Base-by-base conservation (phyloP, 2,113 vertebrate species). In the Gymnobelideus leadbeateri region DNA sequence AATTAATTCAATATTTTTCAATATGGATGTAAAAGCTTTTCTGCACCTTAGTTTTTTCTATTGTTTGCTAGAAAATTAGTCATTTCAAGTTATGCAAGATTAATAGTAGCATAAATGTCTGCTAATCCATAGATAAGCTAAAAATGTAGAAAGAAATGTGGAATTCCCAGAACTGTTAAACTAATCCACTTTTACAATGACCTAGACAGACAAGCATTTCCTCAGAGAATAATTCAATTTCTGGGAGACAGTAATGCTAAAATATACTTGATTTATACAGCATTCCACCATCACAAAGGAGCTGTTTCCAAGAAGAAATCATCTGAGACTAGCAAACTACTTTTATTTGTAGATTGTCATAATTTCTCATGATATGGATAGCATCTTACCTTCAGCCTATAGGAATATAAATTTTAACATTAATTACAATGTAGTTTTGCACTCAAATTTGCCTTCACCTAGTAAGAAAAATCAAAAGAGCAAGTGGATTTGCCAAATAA, bases 251-350 rank as follows among this genome's bases (percentile, higher is more conserved):
- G 43, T 95, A 97, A 90, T 96, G n/a, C 8, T 98, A 96, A 97
- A 97, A 94, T 93, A 94, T 19, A 0, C 37, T 91, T 94, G 95
- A 98, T 97, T 97, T 97, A 97, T 97, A 61, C 23, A 89, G 46
- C 90, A 12, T 61, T 91, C 19, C 37, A 94, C 16, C 50, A 91
- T 68, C 91, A 57, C 89, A 97, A 96, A 97, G 28, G 10, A 92
- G 68, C 95, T 94, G 37, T 96, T 98, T 98, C 93, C 28, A 96
- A 92, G 93, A 96, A 94, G 68, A 98, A 98, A 97, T 97, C 25
- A 97, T n/a, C 52, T 96, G 91, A 97, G 89, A 94, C 89, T 94
- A 97, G 95, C 49, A 96, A 51, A 43, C 0, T 96, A 51, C 7
- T 97, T 93, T 97, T 95, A 97, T 97, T 97, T 97, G 90, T 91